Base-by-base conservation (phyloP, 1,140 invertebrate species). In the Drosophila guanche region DNA sequence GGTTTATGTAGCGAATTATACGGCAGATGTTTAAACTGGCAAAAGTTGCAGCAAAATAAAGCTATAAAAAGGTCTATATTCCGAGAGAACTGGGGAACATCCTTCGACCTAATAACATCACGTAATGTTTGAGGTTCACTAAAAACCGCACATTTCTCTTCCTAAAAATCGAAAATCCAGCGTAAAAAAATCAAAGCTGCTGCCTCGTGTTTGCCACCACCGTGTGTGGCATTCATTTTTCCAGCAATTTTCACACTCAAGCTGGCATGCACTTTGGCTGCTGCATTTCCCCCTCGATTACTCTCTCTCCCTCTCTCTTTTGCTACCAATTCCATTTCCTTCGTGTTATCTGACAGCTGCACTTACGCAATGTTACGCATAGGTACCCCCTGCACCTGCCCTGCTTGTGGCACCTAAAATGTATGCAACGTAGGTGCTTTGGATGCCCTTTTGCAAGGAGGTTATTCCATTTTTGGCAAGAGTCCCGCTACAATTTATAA, bases 231-330 rank as follows among this genome's bases (percentile, higher is more conserved):
- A 69, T 56, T 71, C 69, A 57, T 75, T 77, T 76, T 80, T 86
- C 77, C 81, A 80, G 72, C 69, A 85, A 85, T 81, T 86, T 85
- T 86, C 81, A 86, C 68, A 85, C 77, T 51, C 73, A 86, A 85
- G 81, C 80, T 85, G 81, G 52, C 76, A 86, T 85, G 72, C 71
- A 79, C 62, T 84, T 52, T 80, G 58, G 10, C 33, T 37, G 10
- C 69, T 41, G 37, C 43, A 33, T 6, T 54, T 16, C 52, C 40
- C 12, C 53, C 8, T 4, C 5, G 2, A 22, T 46, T 14, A 5
- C 25, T 7, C 37, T 10, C 5, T 8, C 16, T 23, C 22, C 3
- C 2, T 47, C 33, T n/a, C 20, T 45, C 43, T n/a, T 42, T 22
- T 7, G 8, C 25, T 20, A 25, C 14, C 14, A 20, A 12, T 7